Base-by-base conservation (phyloP, 2,797 vertebrate genomes). In the Hemibagrus guttatus region DNA sequence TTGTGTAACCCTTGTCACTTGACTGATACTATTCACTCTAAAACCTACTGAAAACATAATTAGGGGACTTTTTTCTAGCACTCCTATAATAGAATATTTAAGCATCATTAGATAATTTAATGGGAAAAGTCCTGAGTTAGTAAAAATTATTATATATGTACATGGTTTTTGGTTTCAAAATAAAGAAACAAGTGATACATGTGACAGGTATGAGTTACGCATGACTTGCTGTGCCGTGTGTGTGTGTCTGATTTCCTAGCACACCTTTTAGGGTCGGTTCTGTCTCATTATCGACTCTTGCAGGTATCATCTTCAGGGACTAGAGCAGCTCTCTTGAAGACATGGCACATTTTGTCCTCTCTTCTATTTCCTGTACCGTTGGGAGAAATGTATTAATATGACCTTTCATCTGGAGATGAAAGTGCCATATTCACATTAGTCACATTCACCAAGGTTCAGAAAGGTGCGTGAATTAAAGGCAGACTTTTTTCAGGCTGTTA, bases 241-340 rank as follows among this genome's bases (percentile, higher is more conserved):
- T 42, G 35, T 61, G 78, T 61, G 78, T 61, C 58, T 80, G 58
- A n/a, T 59, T 26, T 42, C 35, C 56, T 80, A 56, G 28, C 31
- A 59, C 12, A 59, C 31, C 19, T 71, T 64, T 85, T 79, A 46
- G 54, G 59, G 72, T 69, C 16, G 69, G n/a, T 82, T 86, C 83
- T 58, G 54, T 72, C 66, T 87, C 56, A 64, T 87, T 84, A 86
- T 84, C 86, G 26, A 58, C 64, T 13, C 12, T 56, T 66, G 72
- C 64, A 46, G 81, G 84, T 84, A 71, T 82, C 72, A 56, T 66
- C 76, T 84, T 71, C 71, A 84, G 75, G 81, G 84, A 83, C 83
- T 63, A 61, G 39, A 87, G 68, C 28, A 35, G 71, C 78, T 87
- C 63, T 76, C 31, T 85, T 16, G 2, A 75, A 87, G 84, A 85